phyloP scores from a whole-genome alignment of 2,888 invertebrate species.

The Malthinus seriepunctatus region DNA sequence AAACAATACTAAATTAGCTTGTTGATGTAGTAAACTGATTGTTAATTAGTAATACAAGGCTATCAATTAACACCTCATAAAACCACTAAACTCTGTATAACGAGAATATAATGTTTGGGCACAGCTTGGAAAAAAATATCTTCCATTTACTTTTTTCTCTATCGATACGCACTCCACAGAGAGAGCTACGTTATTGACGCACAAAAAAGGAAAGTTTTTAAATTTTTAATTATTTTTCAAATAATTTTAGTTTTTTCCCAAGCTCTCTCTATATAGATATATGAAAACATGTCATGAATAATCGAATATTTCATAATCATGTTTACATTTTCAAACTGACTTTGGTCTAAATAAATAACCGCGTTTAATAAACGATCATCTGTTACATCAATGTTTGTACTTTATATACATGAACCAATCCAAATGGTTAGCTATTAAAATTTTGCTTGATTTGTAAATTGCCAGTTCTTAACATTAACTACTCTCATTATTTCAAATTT shows the following conservation, averaged over 20 bases:
- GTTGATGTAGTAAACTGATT: conserved; percentile 6
- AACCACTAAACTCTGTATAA: not conserved
- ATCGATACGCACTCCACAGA: too few relatives aligned
- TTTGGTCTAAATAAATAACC: conserved; percentile 29
- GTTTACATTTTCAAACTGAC: conserved; percentile 29
- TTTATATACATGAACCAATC: conserved; percentile 21
- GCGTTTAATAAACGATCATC: conserved; percentile 29
- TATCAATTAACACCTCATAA: conserved; percentile 7
- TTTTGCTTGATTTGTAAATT: conserved; percentile 23
- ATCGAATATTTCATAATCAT: conserved; percentile 29
- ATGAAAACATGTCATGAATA: conserved; percentile 26
- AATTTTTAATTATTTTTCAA: too few relatives aligned
- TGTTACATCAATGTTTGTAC: conserved; percentile 30
- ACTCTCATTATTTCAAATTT: conserved; percentile 42
- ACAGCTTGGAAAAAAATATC: too few relatives aligned
- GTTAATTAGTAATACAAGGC: conserved; percentile 10
- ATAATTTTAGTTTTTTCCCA: conserved; percentile 1
- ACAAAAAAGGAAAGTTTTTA: too few relatives aligned
- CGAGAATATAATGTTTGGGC: too few relatives aligned
- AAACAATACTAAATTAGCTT: not conserved
- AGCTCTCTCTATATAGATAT: conserved; percentile 17
- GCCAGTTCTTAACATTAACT: conserved; percentile 43
- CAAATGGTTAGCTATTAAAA: conserved; percentile 21
- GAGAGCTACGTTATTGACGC: too few relatives aligned
- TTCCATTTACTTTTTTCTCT: too few relatives aligned